phyloP scores from a whole-genome alignment of 1,140 invertebrate species.

The Hypothenemus hampei region DNA sequence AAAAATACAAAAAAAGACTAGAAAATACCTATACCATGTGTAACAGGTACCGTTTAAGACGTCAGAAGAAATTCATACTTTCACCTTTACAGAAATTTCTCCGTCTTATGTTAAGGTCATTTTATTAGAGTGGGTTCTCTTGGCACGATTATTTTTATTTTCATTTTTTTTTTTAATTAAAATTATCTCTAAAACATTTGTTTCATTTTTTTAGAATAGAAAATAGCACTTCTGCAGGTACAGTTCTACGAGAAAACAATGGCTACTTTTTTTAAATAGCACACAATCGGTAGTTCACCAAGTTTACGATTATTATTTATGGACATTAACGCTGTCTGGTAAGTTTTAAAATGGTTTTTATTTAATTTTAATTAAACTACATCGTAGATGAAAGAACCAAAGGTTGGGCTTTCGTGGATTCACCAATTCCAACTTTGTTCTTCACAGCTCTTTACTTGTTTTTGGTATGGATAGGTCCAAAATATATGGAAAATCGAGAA shows the following conservation, averaged over 20 bases:
- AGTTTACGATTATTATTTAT: slow-evolving; percentile 64
- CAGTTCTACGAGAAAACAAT: slow-evolving; percentile 41
- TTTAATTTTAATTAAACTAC: neutral
- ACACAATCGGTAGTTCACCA: slow-evolving; percentile 55
- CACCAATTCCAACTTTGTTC: slow-evolving; percentile 69
- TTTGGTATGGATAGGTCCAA: slow-evolving; percentile 76
- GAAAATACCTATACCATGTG: neutral
- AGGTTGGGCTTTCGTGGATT: slow-evolving; percentile 83
- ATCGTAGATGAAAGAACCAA: slow-evolving; percentile 72
- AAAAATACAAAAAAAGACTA: neutral
- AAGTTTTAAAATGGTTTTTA: slow-evolving; percentile 30
- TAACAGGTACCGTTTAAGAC: neutral
- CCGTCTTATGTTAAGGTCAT: neutral
- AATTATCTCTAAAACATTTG: neutral
- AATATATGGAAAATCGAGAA: slow-evolving; percentile 74
- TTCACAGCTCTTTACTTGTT: slow-evolving; percentile 73
- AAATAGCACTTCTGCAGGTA: neutral
- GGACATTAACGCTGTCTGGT: slow-evolving; percentile 67
- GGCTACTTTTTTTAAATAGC: slow-evolving; percentile 56
- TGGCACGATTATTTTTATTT: neutral
- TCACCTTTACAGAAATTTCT: slow-evolving; percentile 2
- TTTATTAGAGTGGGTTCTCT: neutral
- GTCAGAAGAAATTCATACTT: neutral
- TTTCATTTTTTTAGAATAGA: neutral
- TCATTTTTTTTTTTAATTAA: neutral